These are phyloP conservation scores for Macrostomum lignano DNA, from an alignment of 1,140 invertebrate genomes.

Conservation along the genomic window DNA sequence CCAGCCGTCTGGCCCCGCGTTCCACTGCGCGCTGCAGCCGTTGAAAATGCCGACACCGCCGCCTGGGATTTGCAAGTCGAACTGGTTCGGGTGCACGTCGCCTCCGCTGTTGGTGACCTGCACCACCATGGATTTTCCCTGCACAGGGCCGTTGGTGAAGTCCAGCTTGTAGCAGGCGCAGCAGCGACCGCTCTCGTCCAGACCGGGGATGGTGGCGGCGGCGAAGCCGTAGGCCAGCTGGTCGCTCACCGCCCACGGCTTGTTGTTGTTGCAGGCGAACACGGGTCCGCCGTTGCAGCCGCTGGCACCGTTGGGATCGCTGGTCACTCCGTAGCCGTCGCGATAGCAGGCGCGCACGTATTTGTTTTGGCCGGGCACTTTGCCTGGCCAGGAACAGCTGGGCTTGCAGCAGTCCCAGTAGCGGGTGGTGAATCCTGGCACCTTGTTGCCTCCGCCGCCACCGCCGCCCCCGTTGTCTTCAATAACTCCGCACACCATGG, in stretches of 20 bases:
- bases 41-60: too few relatives aligned
- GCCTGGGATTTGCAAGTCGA: constrained; percentile 6
- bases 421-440: neutral
- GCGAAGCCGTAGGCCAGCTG: constrained; percentile 4
- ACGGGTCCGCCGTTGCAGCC: constrained; percentile 1
- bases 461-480: too few relatives aligned
- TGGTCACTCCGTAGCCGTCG: too few relatives aligned
- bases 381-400: neutral
- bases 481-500: too few relatives aligned
- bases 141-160: constrained; percentile 3
- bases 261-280: constrained; percentile 1
- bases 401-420: constrained; percentile 1
- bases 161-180: constrained; percentile 5
- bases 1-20: neutral
- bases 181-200: neutral
- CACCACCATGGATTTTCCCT: constrained; percentile 4
- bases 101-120: constrained; percentile 6
- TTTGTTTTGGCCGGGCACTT: too few relatives aligned
- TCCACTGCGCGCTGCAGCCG: constrained; percentile 1
- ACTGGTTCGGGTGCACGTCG: neutral
- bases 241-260: constrained; percentile 4
- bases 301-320: too few relatives aligned
- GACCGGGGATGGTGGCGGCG: constrained; percentile 2
- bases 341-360: too few relatives aligned
- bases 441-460: too few relatives aligned